Evolutionary conservation across 2,888 invertebrate species (phyloP), one percentile per base, ranked within the genome.

Genomic region (Hyalella azteca): DNA sequence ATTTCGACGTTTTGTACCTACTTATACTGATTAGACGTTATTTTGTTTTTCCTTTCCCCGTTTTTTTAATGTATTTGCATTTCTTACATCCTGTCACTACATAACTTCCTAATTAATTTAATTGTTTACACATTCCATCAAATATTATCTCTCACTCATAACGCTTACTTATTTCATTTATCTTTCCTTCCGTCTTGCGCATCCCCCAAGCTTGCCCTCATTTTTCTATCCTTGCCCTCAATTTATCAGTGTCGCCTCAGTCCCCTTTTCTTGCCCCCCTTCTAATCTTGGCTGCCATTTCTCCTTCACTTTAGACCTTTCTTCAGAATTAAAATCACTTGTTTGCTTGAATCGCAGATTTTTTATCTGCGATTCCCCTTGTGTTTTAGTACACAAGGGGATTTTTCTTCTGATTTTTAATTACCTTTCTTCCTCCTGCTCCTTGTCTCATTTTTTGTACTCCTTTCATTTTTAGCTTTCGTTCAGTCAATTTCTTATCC

Each of bases 181-280:
- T 9, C 49, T 15, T 15, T 15, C 22, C 22, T 22, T 49, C 49
- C 49, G 4, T 13, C 49, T 49, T n/a, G n/a, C n/a, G n/a, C n/a
- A n/a, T n/a, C n/a, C n/a, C n/a, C n/a, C n/a, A n/a, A n/a, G n/a
- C n/a, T n/a, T n/a, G n/a, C n/a, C n/a, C n/a, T n/a, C n/a, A n/a
- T 29, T 49, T 3, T 50, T 13, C 22, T 1, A 3, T 22, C 22
- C 22, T 26, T 0, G 3, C 36, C 66, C 11, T 11, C 19, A 32
- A 66, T 66, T 66, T 66, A 66, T 66, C 66, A 66, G 36, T 66
- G 66, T 66, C 66, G 66, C 39, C 66, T 9, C 45, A 45, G 9
- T 45, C 45, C 45, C 45, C 45, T 45, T 45, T n/a, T 45, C 45
- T 45, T 45, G 15, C 15, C 45, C 45, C 15, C 9, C 9, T 15